Evolutionary conservation across 2,797 vertebrate genomes (phyloP).

Genomic region (Anniella stebbinsi): DNA sequence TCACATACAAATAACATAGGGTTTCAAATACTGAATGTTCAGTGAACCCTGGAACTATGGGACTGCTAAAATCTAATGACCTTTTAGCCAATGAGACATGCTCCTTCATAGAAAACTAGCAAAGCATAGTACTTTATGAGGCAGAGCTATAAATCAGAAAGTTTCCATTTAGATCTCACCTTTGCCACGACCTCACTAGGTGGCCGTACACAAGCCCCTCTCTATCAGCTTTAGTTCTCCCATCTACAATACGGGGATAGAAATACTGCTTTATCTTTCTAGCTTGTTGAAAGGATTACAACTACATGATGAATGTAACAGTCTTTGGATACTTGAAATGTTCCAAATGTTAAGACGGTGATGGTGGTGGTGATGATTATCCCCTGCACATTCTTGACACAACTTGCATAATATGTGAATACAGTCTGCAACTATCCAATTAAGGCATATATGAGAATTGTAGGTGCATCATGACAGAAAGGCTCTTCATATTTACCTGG

Average conservation of each 20-base stretch:
- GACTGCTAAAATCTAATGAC: neutral
- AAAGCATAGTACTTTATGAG: neutral
- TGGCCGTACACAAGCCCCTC: neutral
- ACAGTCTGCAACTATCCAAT: neutral
- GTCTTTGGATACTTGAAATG: neutral
- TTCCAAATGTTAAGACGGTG: neutral
- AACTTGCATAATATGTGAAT: neutral
- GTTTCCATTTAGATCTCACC: neutral
- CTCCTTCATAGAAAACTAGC: neutral
- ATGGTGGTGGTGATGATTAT: neutral
- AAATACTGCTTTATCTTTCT: neutral
- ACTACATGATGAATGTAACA: neutral
- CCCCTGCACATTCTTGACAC: neutral
- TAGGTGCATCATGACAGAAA: neutral
- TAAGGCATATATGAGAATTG: neutral
- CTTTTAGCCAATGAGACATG: neutral
- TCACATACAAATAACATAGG: neutral
- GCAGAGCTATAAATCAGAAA: neutral
- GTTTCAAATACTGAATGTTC: neutral
- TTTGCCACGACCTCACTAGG: neutral
- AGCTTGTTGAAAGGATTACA: neutral
- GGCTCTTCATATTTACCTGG: neutral
- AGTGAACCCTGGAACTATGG: neutral
- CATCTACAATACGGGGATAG: neutral
- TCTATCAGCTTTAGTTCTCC: neutral